Evolutionary conservation across 2,888 invertebrate species (phyloP).

Genomic region (Heliconius charithonia): DNA sequence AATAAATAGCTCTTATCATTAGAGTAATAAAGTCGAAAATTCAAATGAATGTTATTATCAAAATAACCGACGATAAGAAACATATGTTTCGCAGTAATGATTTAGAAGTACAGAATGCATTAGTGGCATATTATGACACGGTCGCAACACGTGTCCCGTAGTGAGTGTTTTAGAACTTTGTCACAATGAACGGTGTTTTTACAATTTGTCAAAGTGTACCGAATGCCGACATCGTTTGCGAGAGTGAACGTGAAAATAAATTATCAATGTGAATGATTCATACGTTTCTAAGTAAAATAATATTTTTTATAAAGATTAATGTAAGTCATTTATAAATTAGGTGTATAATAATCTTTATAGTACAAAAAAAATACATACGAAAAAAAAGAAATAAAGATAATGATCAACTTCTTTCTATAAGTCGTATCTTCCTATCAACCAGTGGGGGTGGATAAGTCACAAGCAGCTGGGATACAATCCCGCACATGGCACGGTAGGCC

Average conservation of each 20-base stretch:
- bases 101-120: slow-evolving; percentile 45
- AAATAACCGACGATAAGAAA: slow-evolving; percentile 31
- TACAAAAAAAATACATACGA: too few species aligned
- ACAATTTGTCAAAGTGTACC: slow-evolving; percentile 32
- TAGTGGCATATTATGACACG: slow-evolving; percentile 49
- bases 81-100: slow-evolving; percentile 47
- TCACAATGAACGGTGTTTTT: slow-evolving; percentile 33
- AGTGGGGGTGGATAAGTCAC: too few species aligned
- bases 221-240: slow-evolving; percentile 23
- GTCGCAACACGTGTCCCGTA: slow-evolving; percentile 41
- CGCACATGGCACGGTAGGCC: too few species aligned
- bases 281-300: neutral
- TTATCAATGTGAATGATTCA: slow-evolving; percentile 20
- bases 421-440: too few species aligned
- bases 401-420: too few species aligned
- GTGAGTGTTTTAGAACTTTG: slow-evolving; percentile 32
- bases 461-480: too few species aligned
- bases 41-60: neutral
- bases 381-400: too few species aligned
- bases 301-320: slow-evolving; percentile 15
- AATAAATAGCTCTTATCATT: neutral
- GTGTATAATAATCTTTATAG: too few species aligned
- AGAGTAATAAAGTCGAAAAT: slow-evolving; percentile 9
- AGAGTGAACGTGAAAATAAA: slow-evolving; percentile 19
- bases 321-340: neutral